Base-by-base conservation (phyloP, 1,140 invertebrate genomes). In the Antheraea mylitta region DNA sequence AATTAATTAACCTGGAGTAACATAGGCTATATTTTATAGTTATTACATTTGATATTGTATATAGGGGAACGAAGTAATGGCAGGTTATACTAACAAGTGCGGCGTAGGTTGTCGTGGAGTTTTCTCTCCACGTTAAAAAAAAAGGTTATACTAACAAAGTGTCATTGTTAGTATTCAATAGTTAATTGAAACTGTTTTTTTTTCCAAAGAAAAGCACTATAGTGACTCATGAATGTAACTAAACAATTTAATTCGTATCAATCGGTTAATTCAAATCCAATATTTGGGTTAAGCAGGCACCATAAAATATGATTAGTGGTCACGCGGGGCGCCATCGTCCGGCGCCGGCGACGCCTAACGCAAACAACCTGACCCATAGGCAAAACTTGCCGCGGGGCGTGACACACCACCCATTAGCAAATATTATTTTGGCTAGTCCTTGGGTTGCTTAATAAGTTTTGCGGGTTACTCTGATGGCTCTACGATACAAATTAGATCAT, bases 271-370 rank as follows among this genome's bases (percentile, higher is more conserved):
- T 80, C 83, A 78, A 82, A 86, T 87, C 81, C 84, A 85, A 83
- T 84, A 76, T 79, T 80, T 77, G 85, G 81, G 77, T 84, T 83
- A 82, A 84, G 80, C 78, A 80, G 69, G 76, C 73, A 82, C 80
- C 85, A 83, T 88, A 87, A 90, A 88, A 88, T 88, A 88, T 90
- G 86, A 90, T 90, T 90, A 90, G 87, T 86, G 86, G 84, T 81
- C 70, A 74, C 76, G 78, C 67, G 75, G 70, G 82, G 79, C 79
- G 75, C 74, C 77, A 75, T 71, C 70, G 77, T 4, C 68, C 75
- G 73, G 75, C 78, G 80, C 69, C 73, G 77, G 74, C 80, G 78
- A 78, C 80, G 78, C 79, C 75, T 69, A 73, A 70, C 62, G 83
- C 79, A 87, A 87, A 87, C 80, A 87, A 76, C 85, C 75, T 78